Percentiles rank a stretch among this genome's conserved stretches.
phyloP scores from a whole-genome alignment of 2,113 vertebrate species.

The Tachysurus fulvidraco region DNA sequence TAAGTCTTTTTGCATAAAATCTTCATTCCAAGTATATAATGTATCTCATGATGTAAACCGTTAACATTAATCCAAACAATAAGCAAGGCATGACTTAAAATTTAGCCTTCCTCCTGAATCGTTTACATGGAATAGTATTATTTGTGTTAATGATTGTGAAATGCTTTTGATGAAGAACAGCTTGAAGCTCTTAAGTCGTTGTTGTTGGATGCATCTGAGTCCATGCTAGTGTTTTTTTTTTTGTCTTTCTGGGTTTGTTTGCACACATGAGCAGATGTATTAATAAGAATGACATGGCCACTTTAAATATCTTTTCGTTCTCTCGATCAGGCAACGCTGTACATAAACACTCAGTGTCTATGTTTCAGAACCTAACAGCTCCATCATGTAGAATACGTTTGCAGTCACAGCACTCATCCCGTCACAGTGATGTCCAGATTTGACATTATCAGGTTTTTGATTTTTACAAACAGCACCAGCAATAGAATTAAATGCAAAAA shows the following conservation, averaged over 20 bases:
- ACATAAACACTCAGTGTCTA: background rate
- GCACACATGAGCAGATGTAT: background rate
- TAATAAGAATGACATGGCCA: background rate
- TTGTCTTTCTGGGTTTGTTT: background rate
- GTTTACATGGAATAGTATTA: background rate
- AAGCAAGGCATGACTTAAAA: background rate
- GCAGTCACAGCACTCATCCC: background rate
- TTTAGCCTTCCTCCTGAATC: background rate
- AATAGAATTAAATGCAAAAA: conserved; percentile 32
- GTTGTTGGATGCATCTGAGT: background rate
- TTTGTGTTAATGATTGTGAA: background rate
- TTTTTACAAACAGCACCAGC: conserved; percentile 16
- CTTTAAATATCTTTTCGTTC: background rate
- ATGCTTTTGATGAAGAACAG: background rate
- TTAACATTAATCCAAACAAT: background rate
- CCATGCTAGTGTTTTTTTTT: background rate
- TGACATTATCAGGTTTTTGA: conserved; percentile 45
- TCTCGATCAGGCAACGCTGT: background rate
- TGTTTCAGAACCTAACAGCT: background rate
- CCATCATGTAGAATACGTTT: background rate
- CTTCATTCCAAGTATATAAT: background rate
- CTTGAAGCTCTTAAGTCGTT: background rate
- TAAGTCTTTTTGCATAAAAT: no score
- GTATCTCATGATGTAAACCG: background rate
- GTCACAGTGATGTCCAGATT: conserved; percentile 36